Percentiles rank a stretch among this genome's conserved stretches.
Conservation (phyloP, 2,113 vertebrate species). For the Melanerpes aurifrons region DNA sequence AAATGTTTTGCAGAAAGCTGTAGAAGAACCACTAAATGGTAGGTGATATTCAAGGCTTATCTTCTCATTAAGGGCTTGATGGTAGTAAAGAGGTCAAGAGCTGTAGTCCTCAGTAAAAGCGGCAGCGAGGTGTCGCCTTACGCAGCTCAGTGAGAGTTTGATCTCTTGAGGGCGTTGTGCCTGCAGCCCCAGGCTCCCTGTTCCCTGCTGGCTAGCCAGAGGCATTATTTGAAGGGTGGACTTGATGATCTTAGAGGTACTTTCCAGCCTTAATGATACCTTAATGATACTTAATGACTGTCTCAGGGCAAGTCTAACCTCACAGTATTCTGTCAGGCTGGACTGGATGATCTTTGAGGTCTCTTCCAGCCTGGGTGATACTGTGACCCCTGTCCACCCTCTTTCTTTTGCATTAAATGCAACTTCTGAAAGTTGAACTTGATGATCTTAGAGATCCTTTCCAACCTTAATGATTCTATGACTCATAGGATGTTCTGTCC, state of each 20-base stretch:
- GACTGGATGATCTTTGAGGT: too few relatives aligned
- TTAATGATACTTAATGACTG: neutral
- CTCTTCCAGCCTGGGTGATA: too few relatives aligned
- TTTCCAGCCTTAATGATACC: too few relatives aligned
- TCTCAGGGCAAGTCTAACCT: neutral
- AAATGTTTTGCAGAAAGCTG: constrained; percentile 87
- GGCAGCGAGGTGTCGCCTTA: neutral
- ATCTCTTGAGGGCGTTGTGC: neutral
- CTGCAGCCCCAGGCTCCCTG: neutral
- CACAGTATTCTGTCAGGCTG: neutral
- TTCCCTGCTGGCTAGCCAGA: neutral
- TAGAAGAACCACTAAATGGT: constrained; percentile 86
- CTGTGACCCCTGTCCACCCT: neutral
- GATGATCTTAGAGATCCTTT: too few relatives aligned
- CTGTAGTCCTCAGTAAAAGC: neutral
- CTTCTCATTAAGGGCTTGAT: constrained; percentile 44
- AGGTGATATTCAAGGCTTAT: constrained; percentile 74
- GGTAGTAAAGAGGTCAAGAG: neutral
- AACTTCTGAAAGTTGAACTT: neutral
- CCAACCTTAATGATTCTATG: neutral
- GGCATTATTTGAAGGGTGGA: neutral
- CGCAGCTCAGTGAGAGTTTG: neutral
- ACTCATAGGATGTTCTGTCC: neutral
- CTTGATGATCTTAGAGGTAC: too few relatives aligned
- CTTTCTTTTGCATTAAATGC: neutral